phyloP scores from a whole-genome alignment of 2,888 invertebrate species.

The Diadegma fenestrale region DNA sequence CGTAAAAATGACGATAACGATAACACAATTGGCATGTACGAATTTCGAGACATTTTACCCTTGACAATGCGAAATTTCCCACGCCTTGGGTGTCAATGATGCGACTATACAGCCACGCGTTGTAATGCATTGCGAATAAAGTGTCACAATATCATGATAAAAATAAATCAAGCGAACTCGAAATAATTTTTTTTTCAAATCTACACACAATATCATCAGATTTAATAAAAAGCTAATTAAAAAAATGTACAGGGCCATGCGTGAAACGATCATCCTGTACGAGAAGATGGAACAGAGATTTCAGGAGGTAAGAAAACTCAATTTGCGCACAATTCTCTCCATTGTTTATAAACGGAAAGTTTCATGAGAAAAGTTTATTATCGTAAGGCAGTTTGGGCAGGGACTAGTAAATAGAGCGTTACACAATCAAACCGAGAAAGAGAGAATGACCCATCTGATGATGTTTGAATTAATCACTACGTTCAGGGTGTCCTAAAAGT shows the following conservation, averaged over 20 bases:
- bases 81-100: neutral
- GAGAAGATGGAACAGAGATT: conserved; percentile 6
- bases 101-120: neutral
- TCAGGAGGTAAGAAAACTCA: conserved; percentile 19
- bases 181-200: neutral
- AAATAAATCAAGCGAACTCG: neutral
- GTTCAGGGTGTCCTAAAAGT: neutral
- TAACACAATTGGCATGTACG: neutral
- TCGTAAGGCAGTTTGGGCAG: conserved; percentile 29
- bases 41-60: neutral
- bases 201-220: neutral
- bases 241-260: neutral
- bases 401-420: conserved; percentile 16
- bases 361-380: conserved; percentile 55
- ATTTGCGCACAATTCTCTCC: conserved; percentile 45
- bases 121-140: neutral
- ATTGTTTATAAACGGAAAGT: conserved; percentile 45
- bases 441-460: conserved; percentile 57
- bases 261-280: neutral
- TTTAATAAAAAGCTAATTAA: neutral
- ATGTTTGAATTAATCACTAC: conserved; percentile 31
- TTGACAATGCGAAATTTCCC: neutral
- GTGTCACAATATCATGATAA: neutral
- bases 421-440: conserved; percentile 49
- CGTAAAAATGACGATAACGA: conserved; percentile 22